A percentile compares a stretch with the other conserved stretches of the same genome.
These are phyloP conservation scores for Epicampocera succincta DNA, from an alignment of 2,888 invertebrate genomes.

Conservation along the genomic window DNA sequence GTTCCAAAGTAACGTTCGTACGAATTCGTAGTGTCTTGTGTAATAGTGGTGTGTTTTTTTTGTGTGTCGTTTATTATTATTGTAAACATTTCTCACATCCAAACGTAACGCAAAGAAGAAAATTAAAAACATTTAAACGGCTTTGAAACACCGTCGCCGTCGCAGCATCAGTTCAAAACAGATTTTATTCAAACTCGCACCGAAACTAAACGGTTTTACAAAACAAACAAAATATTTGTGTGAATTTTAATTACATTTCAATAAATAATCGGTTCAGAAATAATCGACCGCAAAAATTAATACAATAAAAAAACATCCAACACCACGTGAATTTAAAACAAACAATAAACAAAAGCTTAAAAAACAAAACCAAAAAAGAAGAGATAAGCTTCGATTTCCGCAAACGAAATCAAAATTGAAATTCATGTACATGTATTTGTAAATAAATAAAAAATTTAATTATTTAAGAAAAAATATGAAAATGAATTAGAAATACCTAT, in stretches of 20 bases:
- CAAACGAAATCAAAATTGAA: conserved; percentile 17
- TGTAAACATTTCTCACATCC: conserved; percentile 45
- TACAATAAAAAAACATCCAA: conserved; percentile 22
- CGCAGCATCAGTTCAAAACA: conserved; percentile 41
- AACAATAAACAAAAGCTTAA: conserved; percentile 19
- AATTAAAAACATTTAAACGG: conserved; percentile 32
- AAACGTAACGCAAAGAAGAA: conserved; percentile 41
- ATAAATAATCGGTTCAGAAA: conserved; percentile 37
- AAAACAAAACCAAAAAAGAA: not conserved
- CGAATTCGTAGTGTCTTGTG: conserved; percentile 76
- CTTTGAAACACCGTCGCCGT: conserved; percentile 63
- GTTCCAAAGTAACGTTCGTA: conserved; percentile 81
- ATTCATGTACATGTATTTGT: no score
- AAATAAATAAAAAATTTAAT: not conserved
- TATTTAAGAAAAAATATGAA: not conserved
- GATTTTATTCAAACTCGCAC: conserved; percentile 19
- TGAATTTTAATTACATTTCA: conserved; percentile 62
- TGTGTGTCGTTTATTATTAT: conserved; percentile 54
- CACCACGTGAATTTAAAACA: conserved; percentile 37
- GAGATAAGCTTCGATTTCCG: not conserved
- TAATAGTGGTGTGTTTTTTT: conserved; percentile 67
- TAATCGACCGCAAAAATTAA: not conserved
- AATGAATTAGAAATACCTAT: conserved; percentile 7
- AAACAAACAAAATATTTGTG: conserved; percentile 11
- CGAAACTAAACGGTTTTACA: conserved; percentile 36